phyloP scores from a whole-genome alignment of 2,888 invertebrate species.

The Merodon equestris region DNA sequence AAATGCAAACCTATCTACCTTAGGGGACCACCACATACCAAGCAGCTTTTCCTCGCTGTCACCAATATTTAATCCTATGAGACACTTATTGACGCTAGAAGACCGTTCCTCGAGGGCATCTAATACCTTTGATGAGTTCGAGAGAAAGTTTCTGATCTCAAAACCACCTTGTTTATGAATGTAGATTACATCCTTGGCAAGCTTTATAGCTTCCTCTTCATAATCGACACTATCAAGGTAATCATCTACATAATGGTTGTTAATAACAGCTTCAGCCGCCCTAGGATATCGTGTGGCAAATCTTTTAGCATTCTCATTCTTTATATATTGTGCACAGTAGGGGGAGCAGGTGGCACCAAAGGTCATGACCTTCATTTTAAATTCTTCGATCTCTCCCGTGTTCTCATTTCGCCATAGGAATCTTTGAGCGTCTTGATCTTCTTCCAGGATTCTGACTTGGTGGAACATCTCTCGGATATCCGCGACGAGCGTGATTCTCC shows the following conservation, averaged over 20 bases:
- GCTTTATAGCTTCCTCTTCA: conserved; percentile 12
- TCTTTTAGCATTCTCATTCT: conserved; percentile 9
- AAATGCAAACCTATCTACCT: conserved; percentile 64
- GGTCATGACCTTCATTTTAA: conserved; percentile 2
- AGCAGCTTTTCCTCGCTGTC: conserved; percentile 34
- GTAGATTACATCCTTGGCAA: conserved; percentile 8
- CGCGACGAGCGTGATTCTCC: not conserved
- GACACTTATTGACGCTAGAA: not conserved
- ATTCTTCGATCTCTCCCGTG: not conserved
- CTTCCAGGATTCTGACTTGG: conserved; percentile 1
- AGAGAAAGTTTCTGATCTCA: conserved; percentile 61
- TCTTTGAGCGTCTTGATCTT: conserved; percentile 14
- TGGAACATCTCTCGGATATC: conserved; percentile 14
- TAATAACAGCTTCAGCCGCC: conserved; percentile 22
- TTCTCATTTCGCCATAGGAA: conserved; percentile 9
- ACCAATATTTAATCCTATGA: not conserved
- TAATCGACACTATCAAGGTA: conserved; percentile 26
- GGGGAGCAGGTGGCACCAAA: conserved; percentile 3
- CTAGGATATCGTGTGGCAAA: conserved; percentile 9
- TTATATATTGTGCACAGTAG: not conserved
- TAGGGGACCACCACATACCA: conserved; percentile 64
- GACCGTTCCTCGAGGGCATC: not conserved
- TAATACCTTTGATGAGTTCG: conserved; percentile 45
- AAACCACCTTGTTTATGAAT: conserved; percentile 26
- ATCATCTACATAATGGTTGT: conserved; percentile 42